Evolutionary conservation across 2,888 invertebrate genomes (phyloP).

Genomic region (Mythimna albipuncta): DNA sequence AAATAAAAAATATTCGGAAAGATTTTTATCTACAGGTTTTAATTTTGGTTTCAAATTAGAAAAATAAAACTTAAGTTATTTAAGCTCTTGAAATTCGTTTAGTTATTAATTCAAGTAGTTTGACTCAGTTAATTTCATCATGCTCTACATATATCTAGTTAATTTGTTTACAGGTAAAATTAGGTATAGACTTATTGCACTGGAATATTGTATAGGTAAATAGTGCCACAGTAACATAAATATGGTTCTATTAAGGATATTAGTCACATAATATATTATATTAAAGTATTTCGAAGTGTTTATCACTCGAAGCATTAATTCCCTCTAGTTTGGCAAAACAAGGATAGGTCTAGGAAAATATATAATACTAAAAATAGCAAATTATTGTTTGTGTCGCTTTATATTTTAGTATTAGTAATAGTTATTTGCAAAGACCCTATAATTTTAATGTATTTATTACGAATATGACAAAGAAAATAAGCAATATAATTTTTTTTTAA

Average conservation of each 20-base stretch:
- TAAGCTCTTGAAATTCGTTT: not conserved
- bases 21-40: too few relatives aligned
- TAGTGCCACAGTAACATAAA: not conserved
- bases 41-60: too few relatives aligned
- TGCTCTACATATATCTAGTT: not conserved
- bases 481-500: not conserved
- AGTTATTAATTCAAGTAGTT: not conserved
- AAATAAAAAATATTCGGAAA: too few relatives aligned
- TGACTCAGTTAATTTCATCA: not conserved
- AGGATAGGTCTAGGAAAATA: constrained; percentile 40
- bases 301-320: not conserved
- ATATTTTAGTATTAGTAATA: not conserved
- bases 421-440: not conserved
- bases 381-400: not conserved
- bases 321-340: constrained; percentile 30
- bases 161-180: not conserved
- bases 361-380: constrained; percentile 27
- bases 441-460: not conserved
- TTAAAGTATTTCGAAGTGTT: not conserved
- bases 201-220: not conserved
- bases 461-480: not conserved
- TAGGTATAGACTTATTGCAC: not conserved
- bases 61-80: too few relatives aligned
- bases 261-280: constrained; percentile 15
- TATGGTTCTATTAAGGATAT: constrained; percentile 33